Base-by-base conservation (phyloP, 2,888 invertebrate species). In the Leptothorax acervorum region DNA sequence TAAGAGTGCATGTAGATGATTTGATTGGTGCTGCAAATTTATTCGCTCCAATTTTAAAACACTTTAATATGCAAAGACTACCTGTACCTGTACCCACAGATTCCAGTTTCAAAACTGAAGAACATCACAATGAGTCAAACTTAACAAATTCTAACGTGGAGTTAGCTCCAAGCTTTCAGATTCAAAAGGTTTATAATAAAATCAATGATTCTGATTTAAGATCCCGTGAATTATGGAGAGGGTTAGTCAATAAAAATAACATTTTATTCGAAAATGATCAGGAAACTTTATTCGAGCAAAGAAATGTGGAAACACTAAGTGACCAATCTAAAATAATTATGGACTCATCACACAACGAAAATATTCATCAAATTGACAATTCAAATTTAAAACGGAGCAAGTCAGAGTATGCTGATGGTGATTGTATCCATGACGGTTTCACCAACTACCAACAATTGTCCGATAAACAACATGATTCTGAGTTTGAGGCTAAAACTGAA, bases 21-120 rank as follows among this genome's bases (percentile, higher is more conserved):
- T 57, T 57, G 28, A 57, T 57, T 28, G 57, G 28, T 57, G 57
- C 57, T 57, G 28, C 12, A 57, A 57, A 57, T 57, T 57, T 57
- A 57, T 28, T 57, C 23, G 55, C 55, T 55, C 57, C 57, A 57
- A 57, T 57, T 57, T 57, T 57, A 9, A 57, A 57, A 57, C 57
- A 57, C 12, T 57, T 57, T n/a, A 57, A 57, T 57, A 57, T 57
- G 57, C 57, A 57, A 57, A 57, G 12, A 57, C 12, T 57, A 11
- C 12, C 2, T 57, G n/a, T 12, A 57, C 12, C 57, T 35, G 35
- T 35, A 57, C 12, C 23, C 57, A 57, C 57, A 57, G 57, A 57
- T 35, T 35, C 35, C 12, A 28, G 11, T 57, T 28, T 28, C n/a
- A 57, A 57, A 28, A 57, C 28, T 57, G 57, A 57, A 57, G 28